These are phyloP conservation scores for Cenopis cana DNA, from an alignment of 2,888 invertebrate genomes.

Conservation along the genomic window DNA sequence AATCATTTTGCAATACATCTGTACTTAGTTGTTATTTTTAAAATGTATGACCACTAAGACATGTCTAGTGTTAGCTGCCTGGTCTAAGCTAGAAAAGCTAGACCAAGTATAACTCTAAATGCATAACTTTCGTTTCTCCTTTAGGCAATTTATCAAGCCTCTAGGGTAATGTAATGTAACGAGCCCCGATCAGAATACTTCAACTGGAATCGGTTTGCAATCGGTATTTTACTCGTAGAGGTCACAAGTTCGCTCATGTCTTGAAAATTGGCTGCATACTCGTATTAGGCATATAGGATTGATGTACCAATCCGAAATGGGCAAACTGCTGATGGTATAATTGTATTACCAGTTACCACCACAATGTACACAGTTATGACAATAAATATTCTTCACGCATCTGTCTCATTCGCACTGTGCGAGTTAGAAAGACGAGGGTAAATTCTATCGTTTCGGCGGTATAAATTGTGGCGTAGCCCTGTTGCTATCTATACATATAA, in stretches of 20 bases:
- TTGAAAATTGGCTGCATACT: conserved; percentile 5
- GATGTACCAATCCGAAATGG: not conserved
- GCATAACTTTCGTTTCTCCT: conserved; percentile 24
- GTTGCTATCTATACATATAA: too few relatives aligned
- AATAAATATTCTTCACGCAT: too few relatives aligned
- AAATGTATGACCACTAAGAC: not conserved
- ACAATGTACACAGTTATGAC: too few relatives aligned
- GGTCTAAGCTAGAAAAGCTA: conserved; percentile 10
- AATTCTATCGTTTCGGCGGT: too few relatives aligned
- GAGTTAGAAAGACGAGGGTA: too few relatives aligned
- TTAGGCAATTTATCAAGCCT: conserved; percentile 36
- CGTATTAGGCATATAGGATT: conserved; percentile 12
- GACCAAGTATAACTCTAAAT: conserved; percentile 18
- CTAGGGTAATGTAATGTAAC: conserved; percentile 37
- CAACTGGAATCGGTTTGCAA: conserved; percentile 26
- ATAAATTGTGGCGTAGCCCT: too few relatives aligned
- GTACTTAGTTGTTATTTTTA: too few relatives aligned
- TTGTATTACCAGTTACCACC: too few relatives aligned
- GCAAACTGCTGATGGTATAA: too few relatives aligned
- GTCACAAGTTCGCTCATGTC: conserved; percentile 29
- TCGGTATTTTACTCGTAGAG: conserved; percentile 33
- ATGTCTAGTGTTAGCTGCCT: not conserved
- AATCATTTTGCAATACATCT: too few relatives aligned
- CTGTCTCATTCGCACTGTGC: too few relatives aligned
- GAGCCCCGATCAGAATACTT: conserved; percentile 38